phyloP scores from a whole-genome alignment of 2,888 invertebrate species.

The Ellobium chinense region DNA sequence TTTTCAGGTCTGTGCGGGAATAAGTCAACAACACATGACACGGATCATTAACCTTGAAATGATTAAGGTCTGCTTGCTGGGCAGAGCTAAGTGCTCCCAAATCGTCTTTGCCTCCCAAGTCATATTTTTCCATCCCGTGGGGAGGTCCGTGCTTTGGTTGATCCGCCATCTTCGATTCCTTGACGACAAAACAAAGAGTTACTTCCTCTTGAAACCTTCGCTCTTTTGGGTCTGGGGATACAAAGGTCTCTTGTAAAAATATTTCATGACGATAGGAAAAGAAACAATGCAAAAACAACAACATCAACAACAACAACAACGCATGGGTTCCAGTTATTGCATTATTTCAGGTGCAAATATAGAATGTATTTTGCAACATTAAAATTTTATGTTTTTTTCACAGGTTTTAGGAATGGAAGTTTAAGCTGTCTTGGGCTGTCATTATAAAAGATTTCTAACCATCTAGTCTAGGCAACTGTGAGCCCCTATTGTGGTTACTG shows the following conservation, averaged over 20 bases:
- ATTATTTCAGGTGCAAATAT: not conserved
- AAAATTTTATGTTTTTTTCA: too few species aligned
- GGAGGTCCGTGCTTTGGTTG: conserved; percentile 74
- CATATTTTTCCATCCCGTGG: conserved; percentile 78
- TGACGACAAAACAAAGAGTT: conserved; percentile 43
- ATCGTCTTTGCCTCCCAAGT: conserved; percentile 71
- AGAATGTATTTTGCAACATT: not conserved
- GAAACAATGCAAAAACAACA: not conserved
- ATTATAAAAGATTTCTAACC: too few species aligned
- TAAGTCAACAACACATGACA: too few species aligned
- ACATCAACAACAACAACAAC: not conserved
- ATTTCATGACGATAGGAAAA: too few species aligned
- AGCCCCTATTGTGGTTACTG: too few species aligned
- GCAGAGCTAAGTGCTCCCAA: conserved; percentile 76
- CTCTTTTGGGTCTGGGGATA: too few species aligned
- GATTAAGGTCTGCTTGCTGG: conserved; percentile 76
- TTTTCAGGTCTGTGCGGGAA: too few species aligned
- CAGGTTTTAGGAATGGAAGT: too few species aligned
- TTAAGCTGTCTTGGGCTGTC: too few species aligned
- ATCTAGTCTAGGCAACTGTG: too few species aligned
- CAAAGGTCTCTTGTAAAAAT: too few species aligned
- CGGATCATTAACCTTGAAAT: conserved; percentile 71
- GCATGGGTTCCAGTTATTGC: too few species aligned
- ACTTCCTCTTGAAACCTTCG: not conserved
- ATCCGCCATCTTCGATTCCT: conserved; percentile 67